Evolutionary conservation across 2,113 vertebrate genomes (phyloP).

Genomic region (Paratilapia polleni): DNA sequence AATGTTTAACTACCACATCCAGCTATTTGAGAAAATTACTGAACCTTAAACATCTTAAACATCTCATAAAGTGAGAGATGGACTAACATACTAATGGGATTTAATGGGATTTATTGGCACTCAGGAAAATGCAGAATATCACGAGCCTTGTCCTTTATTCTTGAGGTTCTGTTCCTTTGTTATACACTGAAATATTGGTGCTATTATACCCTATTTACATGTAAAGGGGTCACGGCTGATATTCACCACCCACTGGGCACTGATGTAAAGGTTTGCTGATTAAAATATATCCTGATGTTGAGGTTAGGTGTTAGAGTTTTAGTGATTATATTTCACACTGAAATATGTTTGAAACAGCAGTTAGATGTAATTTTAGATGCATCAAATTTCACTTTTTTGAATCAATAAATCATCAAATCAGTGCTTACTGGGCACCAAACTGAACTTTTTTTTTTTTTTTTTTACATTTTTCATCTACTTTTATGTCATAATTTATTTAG

Average conservation of each 20-base stretch:
- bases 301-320: not conserved
- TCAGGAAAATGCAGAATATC: not conserved
- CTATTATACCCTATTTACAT: constrained; percentile 21
- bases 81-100: not conserved
- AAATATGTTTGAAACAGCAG: not conserved
- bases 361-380: not conserved
- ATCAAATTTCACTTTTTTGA: not conserved
- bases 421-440: not conserved
- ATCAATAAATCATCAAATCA: not conserved
- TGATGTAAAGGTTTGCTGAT: not conserved
- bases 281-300: not conserved
- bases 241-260: not conserved
- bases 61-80: fast-evolving
- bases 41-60: not conserved
- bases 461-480: not conserved
- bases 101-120: not conserved
- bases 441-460: too few species aligned
- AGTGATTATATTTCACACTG: not conserved
- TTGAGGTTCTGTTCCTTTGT: not conserved
- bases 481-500: not conserved
- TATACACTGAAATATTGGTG: constrained; percentile 40
- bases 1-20: not conserved
- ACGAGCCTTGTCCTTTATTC: not conserved
- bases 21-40: not conserved
- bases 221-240: not conserved